Base-by-base conservation (phyloP, 2,888 invertebrate genomes). In the Amiota minor region DNA sequence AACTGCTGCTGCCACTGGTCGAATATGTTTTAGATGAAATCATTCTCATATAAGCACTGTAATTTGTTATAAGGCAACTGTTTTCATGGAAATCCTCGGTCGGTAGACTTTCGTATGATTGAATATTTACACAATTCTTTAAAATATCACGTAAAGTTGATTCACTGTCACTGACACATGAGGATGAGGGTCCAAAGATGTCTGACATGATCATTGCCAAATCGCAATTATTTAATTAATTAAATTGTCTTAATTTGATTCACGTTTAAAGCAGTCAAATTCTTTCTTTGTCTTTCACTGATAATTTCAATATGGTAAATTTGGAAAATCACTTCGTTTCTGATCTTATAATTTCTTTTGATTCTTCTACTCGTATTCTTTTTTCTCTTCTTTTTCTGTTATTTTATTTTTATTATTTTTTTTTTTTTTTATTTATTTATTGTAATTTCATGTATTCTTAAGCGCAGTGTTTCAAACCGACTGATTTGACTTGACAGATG, bases 51-150 rank as follows among this genome's bases (percentile, higher is more conserved):
- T 75, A 79, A 62, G 80, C 81, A 10, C 71, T 77, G 10, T 77
- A 72, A 35, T 74, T 67, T 23, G 74, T 50, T 8, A 78, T 65
- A 18, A 80, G 67, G 53, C 77, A 80, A 4, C 79, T 82, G 78
- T n/a, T 56, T 74, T 87, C 86, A 80, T 85, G 86, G n/a, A 78
- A 85, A 64, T 85, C 87, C 77, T 83, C 84, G 20, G 79, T 68
- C 46, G 78, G 78, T 2, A 85, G 76, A 71, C 81, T 83, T 47
- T 89, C 88, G 73, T 83, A 76, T 0, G 88, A 89, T 75, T 85
- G 85, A 68, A 85, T 84, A 62, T 84, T 84, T 8, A 85, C 87
- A 73, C 88, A 88, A 69, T 80, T 86, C 72, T 84, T 84, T 45
- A 88, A 77, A 70, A 87, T 83, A 73, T 84, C 83, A 75, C 86